These are phyloP conservation scores for Ciconia nigra DNA, from an alignment of 2,797 vertebrate species.

Conservation along the genomic window DNA sequence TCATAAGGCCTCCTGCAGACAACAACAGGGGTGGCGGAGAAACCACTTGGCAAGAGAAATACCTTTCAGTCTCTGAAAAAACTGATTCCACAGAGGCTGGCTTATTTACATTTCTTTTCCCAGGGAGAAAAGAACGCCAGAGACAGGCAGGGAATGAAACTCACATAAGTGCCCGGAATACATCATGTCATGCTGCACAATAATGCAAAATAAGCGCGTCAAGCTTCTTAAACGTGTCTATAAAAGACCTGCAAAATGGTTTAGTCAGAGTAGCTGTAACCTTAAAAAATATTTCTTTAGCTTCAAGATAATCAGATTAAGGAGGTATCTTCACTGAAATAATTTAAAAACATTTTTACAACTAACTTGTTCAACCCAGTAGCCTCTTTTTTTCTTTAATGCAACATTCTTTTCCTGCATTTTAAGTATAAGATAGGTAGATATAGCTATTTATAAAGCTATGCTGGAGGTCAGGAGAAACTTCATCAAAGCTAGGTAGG, in stretches of 20 bases:
- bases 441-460: neutral
- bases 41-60: neutral
- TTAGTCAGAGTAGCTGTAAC: neutral
- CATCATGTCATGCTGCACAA: neutral
- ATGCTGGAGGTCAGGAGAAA: neutral
- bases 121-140: neutral
- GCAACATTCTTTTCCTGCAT: neutral
- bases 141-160: neutral
- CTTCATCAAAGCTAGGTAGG: neutral
- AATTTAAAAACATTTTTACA: neutral
- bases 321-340: neutral
- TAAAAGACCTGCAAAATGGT: neutral
- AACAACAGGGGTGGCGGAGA: neutral
- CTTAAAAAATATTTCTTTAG: neutral
- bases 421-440: neutral
- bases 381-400: neutral
- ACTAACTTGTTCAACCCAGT: neutral
- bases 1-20: neutral
- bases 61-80: neutral
- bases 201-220: neutral
- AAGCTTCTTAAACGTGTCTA: neutral
- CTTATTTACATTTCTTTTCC: neutral
- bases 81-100: neutral
- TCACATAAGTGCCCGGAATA: neutral
- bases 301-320: neutral